These are phyloP conservation scores for Lasioglossum marginatum DNA, from an alignment of 2,888 invertebrate species.

Conservation along the genomic window DNA sequence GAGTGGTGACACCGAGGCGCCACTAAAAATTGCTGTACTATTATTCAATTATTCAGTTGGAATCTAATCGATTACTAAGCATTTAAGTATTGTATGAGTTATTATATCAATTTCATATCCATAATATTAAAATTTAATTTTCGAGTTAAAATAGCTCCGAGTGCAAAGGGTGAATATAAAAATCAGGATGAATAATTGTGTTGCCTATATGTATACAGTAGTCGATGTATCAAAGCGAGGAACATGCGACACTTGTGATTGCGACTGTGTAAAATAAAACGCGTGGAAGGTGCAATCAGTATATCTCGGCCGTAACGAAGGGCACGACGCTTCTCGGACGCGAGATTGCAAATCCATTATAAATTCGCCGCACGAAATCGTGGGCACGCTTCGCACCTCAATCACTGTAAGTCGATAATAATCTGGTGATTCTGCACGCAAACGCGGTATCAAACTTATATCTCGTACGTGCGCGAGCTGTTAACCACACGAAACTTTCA, in stretches of 20 bases:
- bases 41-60: no score
- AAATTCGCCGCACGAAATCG: slow-evolving; percentile 54
- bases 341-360: slow-evolving; percentile 34
- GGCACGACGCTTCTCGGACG: not conserved
- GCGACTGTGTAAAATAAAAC: not conserved
- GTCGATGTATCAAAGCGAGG: not conserved
- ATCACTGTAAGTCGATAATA: slow-evolving; percentile 57
- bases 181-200: not conserved
- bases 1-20: no score
- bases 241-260: not conserved
- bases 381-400: slow-evolving; percentile 52
- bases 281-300: not conserved
- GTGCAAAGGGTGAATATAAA: no score
- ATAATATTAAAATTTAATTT: no score
- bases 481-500: slow-evolving; percentile 37
- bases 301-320: not conserved
- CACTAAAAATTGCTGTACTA: no score
- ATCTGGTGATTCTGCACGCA: slow-evolving; percentile 58
- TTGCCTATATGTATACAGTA: not conserved
- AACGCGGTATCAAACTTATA: slow-evolving; percentile 55
- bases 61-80: no score
- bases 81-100: no score
- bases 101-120: no score
- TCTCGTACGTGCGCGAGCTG: slow-evolving; percentile 46
- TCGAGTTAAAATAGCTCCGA: no score